phyloP scores from a whole-genome alignment of 2,888 invertebrate species.

The Ptychoptera albimana region DNA sequence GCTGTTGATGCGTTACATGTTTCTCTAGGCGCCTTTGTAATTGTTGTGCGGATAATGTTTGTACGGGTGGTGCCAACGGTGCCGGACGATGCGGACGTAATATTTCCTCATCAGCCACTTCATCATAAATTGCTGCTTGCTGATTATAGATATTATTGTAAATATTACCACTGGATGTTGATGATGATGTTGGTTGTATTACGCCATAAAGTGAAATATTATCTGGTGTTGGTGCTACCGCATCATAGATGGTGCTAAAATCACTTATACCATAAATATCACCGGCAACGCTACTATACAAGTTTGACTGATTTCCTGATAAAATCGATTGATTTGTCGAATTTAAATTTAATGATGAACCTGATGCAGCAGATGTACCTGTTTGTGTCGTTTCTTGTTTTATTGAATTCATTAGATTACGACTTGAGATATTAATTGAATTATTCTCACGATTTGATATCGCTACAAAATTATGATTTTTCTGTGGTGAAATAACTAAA shows the following conservation, averaged over 20 bases:
- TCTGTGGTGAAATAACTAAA: conserved; percentile 9
- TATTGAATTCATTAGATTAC: no score
- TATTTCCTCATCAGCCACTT: conserved; percentile 27
- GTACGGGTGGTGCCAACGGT: conserved; percentile 35
- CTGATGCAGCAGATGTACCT: background rate
- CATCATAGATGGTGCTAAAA: conserved; percentile 13
- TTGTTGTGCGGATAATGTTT: conserved; percentile 28
- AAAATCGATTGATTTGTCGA: no score
- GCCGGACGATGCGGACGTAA: conserved; percentile 43
- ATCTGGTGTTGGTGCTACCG: conserved; percentile 21
- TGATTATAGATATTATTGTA: conserved; percentile 9
- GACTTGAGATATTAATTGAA: no score
- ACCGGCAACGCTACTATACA: conserved; percentile 14
- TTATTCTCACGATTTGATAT: conserved; percentile 21
- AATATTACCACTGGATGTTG: background rate
- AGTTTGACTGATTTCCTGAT: background rate
- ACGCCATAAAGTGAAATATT: conserved; percentile 19
- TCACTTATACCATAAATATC: conserved; percentile 16
- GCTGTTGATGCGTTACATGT: conserved; percentile 18
- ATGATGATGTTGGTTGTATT: background rate
- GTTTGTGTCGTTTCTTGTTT: background rate
- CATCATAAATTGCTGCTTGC: conserved; percentile 25
- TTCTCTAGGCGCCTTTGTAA: conserved; percentile 29
- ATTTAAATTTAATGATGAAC: no score
- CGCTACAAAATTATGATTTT: conserved; percentile 25